Conservation (phyloP, 1,140 invertebrate species). For the Cataglyphis hispanica region DNA sequence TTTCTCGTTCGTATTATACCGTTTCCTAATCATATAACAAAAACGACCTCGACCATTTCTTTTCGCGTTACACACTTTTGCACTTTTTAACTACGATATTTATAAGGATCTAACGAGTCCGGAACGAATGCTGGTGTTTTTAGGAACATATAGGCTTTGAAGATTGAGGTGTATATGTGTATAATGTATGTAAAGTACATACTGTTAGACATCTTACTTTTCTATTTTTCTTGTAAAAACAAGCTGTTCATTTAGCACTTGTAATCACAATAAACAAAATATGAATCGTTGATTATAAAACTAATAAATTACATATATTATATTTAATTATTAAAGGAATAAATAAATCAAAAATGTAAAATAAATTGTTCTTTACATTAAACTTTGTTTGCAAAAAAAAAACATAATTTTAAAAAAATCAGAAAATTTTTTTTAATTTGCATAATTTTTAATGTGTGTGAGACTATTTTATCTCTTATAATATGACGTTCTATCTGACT, state of each 20-base stretch:
- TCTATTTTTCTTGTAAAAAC: not conserved
- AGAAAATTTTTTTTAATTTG: too few relatives aligned
- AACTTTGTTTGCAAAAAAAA: too few relatives aligned
- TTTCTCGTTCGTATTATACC: constrained; percentile 49
- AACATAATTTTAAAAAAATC: too few relatives aligned
- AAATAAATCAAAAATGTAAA: too few relatives aligned
- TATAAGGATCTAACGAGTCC: not conserved
- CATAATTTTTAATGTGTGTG: too few relatives aligned
- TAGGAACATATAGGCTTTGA: not conserved
- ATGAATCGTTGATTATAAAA: not conserved
- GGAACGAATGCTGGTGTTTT: not conserved
- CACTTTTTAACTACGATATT: constrained; percentile 32
- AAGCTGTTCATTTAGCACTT: not conserved
- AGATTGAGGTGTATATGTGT: too few relatives aligned
- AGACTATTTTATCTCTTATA: too few relatives aligned
- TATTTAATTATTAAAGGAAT: too few relatives aligned
- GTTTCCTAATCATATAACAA: constrained; percentile 36
- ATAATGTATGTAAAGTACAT: too few relatives aligned
- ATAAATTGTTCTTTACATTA: too few relatives aligned
- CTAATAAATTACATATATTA: not conserved
- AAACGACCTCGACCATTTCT: constrained; percentile 29
- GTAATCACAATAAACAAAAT: not conserved
- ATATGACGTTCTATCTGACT: too few relatives aligned
- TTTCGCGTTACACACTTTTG: constrained; percentile 41
- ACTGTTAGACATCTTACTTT: not conserved